Evolutionary conservation across 2,797 vertebrate species (phyloP).

Genomic region (Buphagus erythrorhynchus): DNA sequence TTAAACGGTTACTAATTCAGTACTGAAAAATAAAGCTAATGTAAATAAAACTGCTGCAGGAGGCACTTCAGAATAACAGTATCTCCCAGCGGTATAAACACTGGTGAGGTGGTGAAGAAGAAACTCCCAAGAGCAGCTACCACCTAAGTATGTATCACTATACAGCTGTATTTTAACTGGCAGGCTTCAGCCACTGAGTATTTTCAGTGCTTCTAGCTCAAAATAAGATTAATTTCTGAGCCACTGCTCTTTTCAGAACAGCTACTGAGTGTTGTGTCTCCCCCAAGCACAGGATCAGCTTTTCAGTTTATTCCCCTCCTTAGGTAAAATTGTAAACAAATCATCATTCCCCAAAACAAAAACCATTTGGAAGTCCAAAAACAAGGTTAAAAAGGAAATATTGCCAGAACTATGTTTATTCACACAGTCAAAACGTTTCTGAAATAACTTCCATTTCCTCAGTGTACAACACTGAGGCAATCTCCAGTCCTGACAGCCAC

Average conservation of each 20-base stretch:
- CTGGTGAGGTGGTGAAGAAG: background rate
- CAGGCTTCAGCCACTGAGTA: background rate
- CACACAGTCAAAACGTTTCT: background rate
- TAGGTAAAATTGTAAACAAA: background rate
- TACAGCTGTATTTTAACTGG: background rate
- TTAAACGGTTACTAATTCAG: slow-evolving; percentile 46
- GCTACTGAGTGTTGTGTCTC: background rate
- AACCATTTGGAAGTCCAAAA: background rate
- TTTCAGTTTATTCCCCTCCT: background rate
- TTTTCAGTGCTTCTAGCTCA: background rate
- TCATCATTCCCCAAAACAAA: background rate
- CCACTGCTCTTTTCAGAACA: background rate
- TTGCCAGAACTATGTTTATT: background rate
- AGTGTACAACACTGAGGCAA: background rate
- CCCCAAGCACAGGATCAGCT: background rate
- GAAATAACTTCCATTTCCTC: background rate
- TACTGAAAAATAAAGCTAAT: slow-evolving; percentile 41
- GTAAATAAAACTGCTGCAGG: slow-evolving; percentile 24
- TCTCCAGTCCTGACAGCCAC: background rate
- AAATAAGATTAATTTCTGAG: background rate
- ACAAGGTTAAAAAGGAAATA: background rate
- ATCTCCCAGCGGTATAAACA: background rate
- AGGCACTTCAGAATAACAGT: slow-evolving; percentile 6
- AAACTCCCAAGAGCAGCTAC: background rate
- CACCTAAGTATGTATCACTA: background rate